Conservation (phyloP, 2,888 invertebrate genomes). For the Drosophila algonquin region DNA sequence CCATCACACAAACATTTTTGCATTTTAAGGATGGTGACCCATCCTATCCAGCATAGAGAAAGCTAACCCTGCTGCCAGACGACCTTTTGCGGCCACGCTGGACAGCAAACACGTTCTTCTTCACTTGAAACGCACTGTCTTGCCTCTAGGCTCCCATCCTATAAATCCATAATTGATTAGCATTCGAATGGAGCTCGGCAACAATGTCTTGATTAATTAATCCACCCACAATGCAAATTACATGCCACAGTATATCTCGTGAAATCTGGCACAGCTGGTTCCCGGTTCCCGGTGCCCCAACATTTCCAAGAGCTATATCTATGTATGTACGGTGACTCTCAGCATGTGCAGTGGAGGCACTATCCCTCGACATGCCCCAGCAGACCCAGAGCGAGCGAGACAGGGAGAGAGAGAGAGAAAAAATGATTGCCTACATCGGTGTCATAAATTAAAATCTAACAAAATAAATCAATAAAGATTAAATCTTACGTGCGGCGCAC, state of each 20-base stretch:
- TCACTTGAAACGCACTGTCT: neutral
- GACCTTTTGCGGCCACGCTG: neutral
- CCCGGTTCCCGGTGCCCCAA: slow-evolving; percentile 11
- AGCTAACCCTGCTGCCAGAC: neutral
- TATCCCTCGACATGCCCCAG: neutral
- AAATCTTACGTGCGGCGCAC: slow-evolving; percentile 74
- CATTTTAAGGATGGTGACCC: too few species aligned
- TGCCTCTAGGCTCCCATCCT: neutral
- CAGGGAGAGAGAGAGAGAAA: slow-evolving; percentile 13
- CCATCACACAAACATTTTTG: too few species aligned
- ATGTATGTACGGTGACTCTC: neutral
- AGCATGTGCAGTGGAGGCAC: neutral
- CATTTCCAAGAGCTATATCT: neutral
- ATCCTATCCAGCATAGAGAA: neutral
- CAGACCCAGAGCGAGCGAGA: neutral
- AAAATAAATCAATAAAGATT: slow-evolving; percentile 83
- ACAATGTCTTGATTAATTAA: slow-evolving; percentile 57
- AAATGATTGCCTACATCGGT: slow-evolving; percentile 76
- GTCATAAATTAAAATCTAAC: slow-evolving; percentile 81
- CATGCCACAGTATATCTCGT: slow-evolving; percentile 53
- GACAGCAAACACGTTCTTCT: neutral
- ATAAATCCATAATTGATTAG: slow-evolving; percentile 23
- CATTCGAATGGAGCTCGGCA: slow-evolving; percentile 5
- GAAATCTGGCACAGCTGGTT: slow-evolving; percentile 56
- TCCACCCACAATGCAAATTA: slow-evolving; percentile 69